These are phyloP conservation scores for Leptatherina wallacei DNA, from an alignment of 2,797 vertebrate genomes.

Conservation along the genomic window DNA sequence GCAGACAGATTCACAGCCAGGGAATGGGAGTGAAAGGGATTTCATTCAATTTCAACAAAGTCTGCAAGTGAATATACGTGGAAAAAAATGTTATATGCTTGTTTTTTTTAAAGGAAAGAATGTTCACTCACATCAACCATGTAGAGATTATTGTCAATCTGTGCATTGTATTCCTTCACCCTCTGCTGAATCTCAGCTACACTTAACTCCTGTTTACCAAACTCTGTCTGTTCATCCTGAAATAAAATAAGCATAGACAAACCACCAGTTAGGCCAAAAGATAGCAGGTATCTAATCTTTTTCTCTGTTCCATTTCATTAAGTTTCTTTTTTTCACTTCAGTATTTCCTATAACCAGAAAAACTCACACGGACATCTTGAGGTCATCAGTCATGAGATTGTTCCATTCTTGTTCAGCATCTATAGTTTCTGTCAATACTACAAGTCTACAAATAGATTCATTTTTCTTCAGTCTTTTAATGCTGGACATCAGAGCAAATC, in stretches of 20 bases:
- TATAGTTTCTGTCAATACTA: no score
- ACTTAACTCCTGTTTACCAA: slow-evolving; percentile 86
- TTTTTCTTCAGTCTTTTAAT: no score
- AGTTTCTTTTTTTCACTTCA: no score
- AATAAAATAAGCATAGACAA: slow-evolving; percentile 24
- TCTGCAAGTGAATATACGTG: neutral
- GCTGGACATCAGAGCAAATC: no score
- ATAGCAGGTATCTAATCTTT: slow-evolving; percentile 3
- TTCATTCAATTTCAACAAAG: no score
- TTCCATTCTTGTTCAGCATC: neutral
- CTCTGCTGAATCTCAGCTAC: slow-evolving; percentile 89
- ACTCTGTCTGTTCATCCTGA: slow-evolving; percentile 90
- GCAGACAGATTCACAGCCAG: slow-evolving; percentile 4
- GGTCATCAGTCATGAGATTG: neutral
- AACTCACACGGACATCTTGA: no score
- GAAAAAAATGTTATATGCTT: no score
- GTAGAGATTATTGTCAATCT: slow-evolving; percentile 95
- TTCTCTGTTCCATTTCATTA: no score
- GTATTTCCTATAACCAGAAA: no score
- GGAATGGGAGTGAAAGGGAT: neutral
- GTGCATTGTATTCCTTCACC: slow-evolving; percentile 94
- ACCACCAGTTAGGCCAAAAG: slow-evolving; percentile 4
- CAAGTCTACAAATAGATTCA: no score
- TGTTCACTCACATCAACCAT: slow-evolving; percentile 89
- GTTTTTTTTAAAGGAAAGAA: neutral